A percentile compares a stretch with the other conserved stretches of the same genome.
Evolutionary conservation across 2,797 vertebrate genomes (phyloP).

Genomic region (Chelmon rostratus): DNA sequence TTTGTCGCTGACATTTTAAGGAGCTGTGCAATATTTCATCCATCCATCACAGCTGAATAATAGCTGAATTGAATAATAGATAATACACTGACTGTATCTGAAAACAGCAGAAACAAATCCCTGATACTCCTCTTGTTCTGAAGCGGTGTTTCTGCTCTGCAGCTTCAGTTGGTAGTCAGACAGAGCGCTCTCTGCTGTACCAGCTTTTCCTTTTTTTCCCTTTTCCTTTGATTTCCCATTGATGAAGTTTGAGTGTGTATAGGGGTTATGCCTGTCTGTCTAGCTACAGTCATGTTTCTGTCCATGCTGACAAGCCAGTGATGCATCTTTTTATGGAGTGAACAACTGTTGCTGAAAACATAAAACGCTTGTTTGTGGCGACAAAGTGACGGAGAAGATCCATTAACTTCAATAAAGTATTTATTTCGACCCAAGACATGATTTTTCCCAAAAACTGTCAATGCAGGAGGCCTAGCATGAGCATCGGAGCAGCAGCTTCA

Average conservation of each 20-base stretch:
- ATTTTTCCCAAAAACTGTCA: neutral
- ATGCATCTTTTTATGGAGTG: neutral
- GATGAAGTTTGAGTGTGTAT: neutral
- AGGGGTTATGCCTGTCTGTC: neutral
- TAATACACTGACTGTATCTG: neutral
- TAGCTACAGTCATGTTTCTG: neutral
- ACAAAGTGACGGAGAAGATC: too few relatives aligned
- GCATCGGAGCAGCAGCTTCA: neutral
- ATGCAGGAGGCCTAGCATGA: neutral
- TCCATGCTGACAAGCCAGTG: neutral
- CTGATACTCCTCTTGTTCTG: neutral
- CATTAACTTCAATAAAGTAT: neutral
- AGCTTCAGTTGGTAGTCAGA: neutral
- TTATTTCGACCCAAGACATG: neutral
- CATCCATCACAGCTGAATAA: neutral
- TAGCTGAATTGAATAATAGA: too few relatives aligned
- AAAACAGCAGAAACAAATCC: neutral
- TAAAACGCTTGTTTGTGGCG: neutral
- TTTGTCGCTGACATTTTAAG: slow-evolving; percentile 45
- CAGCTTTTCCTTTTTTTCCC: too few relatives aligned
- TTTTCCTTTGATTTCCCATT: neutral
- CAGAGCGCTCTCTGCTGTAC: neutral
- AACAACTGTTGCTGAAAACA: neutral
- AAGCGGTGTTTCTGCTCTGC: neutral
- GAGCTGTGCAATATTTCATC: slow-evolving; percentile 20